Evolutionary conservation across 2,888 invertebrate genomes (phyloP).

Genomic region (Andrena fulva): DNA sequence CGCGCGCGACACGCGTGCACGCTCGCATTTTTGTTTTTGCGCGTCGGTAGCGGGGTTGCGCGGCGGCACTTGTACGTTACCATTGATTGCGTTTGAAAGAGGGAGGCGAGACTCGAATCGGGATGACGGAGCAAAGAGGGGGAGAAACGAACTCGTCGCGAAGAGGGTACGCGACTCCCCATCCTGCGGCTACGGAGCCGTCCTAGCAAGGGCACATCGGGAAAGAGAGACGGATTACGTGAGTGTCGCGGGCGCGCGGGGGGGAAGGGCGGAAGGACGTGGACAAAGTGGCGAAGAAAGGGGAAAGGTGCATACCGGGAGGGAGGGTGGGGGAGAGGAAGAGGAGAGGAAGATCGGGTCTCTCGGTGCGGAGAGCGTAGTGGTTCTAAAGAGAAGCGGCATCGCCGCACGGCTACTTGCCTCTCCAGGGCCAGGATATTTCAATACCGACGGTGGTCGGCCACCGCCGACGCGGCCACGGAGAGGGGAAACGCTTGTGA

Average conservation of each 20-base stretch:
- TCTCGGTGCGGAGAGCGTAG: slow-evolving; percentile 53
- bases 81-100: slow-evolving; percentile 63
- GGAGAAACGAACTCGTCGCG: slow-evolving; percentile 26
- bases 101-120: slow-evolving; percentile 51
- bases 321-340: slow-evolving; percentile 48
- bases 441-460: slow-evolving; percentile 77
- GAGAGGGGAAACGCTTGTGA: slow-evolving; percentile 63
- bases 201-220: slow-evolving; percentile 44
- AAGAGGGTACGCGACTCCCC: slow-evolving; percentile 60
- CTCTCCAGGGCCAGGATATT: slow-evolving; percentile 79
- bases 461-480: slow-evolving; percentile 68
- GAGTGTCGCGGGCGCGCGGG: slow-evolving; percentile 9
- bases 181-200: slow-evolving; percentile 33
- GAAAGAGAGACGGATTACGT: slow-evolving; percentile 46
- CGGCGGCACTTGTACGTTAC: slow-evolving; percentile 35
- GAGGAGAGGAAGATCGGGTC: slow-evolving; percentile 55
- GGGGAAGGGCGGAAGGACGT: slow-evolving; percentile 40
- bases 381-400: slow-evolving; percentile 77
- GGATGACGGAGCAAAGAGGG: slow-evolving; percentile 3
- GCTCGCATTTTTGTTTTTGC: slow-evolving; percentile 55
- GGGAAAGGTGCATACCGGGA: slow-evolving; percentile 38
- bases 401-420: slow-evolving; percentile 77
- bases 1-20: slow-evolving; percentile 20
- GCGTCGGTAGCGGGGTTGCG: slow-evolving; percentile 53
- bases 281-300: slow-evolving; percentile 58